Evolutionary conservation across 2,797 vertebrate genomes (phyloP).

Genomic region (Naso thynnoides): DNA sequence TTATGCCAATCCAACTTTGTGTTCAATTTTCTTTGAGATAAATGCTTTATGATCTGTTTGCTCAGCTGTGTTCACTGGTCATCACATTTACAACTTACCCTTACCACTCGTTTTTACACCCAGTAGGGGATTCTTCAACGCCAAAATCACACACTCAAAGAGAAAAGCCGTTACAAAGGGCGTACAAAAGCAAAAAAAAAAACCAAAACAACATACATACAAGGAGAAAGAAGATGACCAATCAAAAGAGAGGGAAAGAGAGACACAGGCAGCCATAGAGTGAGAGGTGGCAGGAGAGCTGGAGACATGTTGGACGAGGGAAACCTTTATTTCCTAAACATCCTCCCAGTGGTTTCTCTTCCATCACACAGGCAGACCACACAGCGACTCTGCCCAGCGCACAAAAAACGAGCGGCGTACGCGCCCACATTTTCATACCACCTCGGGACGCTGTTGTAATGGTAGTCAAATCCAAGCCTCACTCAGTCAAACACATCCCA

Average conservation of each 20-base stretch:
- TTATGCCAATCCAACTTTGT: slow-evolving; percentile 1
- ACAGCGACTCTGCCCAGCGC: slow-evolving; percentile 54
- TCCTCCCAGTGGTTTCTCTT: slow-evolving; percentile 58
- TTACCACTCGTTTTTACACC: slow-evolving; percentile 47
- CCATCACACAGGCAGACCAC: slow-evolving; percentile 59
- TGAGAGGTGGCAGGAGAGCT: slow-evolving; percentile 15
- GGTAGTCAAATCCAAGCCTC: slow-evolving; percentile 75
- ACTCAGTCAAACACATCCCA: slow-evolving; percentile 77
- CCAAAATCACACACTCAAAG: slow-evolving; percentile 39
- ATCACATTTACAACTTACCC: slow-evolving; percentile 73
- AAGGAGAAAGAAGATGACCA: slow-evolving; percentile 3
- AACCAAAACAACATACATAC: slow-evolving; percentile 4
- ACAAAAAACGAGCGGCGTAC: slow-evolving; percentile 53
- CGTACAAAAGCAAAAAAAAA: slow-evolving; percentile 36
- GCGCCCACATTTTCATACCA: slow-evolving; percentile 69
- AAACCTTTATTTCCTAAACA: slow-evolving; percentile 66
- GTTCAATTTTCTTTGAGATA: slow-evolving; percentile 58
- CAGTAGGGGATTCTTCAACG: slow-evolving; percentile 38
- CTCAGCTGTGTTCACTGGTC: slow-evolving; percentile 76
- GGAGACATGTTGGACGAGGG: slow-evolving; percentile 37
- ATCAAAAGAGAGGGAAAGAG: slow-evolving; percentile 9
- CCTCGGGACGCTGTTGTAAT: slow-evolving; percentile 76
- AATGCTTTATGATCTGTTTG: slow-evolving; percentile 80
- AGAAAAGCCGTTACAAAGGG: slow-evolving; percentile 26
- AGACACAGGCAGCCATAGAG: background rate